Evolutionary conservation across 1,140 invertebrate genomes (phyloP).

Genomic region (Apolygus lucorum): DNA sequence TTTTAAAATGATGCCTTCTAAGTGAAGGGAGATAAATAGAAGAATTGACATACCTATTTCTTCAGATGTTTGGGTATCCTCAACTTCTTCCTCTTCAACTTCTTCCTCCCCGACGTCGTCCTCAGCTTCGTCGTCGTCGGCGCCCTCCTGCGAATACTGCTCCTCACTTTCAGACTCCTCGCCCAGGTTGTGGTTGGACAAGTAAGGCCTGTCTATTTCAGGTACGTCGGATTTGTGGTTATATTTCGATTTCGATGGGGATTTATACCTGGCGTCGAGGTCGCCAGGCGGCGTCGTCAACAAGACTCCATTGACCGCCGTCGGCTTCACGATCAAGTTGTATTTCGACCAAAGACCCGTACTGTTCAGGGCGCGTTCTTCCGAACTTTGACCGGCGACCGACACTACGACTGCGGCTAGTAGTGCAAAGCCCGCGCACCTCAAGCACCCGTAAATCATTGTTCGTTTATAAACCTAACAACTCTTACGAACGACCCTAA

Average conservation of each 20-base stretch:
- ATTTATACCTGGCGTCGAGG: slow-evolving; percentile 1
- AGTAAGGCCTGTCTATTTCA: slow-evolving; percentile 26
- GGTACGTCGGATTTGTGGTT: slow-evolving; percentile 33
- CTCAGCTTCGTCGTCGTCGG: slow-evolving; percentile 33
- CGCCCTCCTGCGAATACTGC: slow-evolving; percentile 36
- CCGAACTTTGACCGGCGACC: neutral
- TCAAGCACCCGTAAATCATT: neutral
- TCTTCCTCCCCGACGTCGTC: slow-evolving; percentile 27
- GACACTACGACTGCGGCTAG: neutral
- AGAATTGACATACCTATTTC: neutral
- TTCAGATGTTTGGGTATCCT: neutral
- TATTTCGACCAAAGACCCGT: slow-evolving; percentile 23
- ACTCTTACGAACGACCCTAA: no score
- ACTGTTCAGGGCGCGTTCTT: slow-evolving; percentile 15
- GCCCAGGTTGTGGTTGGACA: slow-evolving; percentile 35
- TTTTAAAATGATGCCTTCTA: no score
- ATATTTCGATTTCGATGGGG: slow-evolving; percentile 26
- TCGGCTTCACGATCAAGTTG: slow-evolving; percentile 19
- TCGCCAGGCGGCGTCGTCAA: slow-evolving; percentile 4
- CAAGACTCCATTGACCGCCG: neutral
- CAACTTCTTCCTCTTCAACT: no score
- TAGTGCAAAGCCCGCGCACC: neutral
- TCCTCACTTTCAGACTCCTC: slow-evolving; percentile 38
- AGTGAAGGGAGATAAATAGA: no score
- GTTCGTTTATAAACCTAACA: no score